Evolutionary conservation across 2,888 invertebrate species (phyloP), one percentile per base, ranked within the genome.

Genomic region (Drosophila emarginata): DNA sequence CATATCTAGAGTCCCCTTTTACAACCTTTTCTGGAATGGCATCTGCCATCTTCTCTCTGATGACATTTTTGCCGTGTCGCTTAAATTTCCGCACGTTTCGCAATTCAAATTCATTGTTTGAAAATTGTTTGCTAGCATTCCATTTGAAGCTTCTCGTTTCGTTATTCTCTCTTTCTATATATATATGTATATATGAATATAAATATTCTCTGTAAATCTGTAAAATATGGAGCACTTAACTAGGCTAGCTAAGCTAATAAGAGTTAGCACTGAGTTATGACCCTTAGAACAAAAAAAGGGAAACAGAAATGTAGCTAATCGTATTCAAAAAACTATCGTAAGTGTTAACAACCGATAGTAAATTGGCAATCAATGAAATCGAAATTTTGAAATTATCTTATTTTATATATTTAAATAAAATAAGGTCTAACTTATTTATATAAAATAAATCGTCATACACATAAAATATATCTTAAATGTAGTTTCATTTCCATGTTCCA

Each of bases 21-120:
- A 11, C 32, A 9, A 11, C 15, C n/a, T 52, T 14, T 18, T 11
- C 5, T 7, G n/a, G 26, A 28, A 23, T 26, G n/a, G 15, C 14
- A n/a, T 26, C 9, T 15, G 2, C 28, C 53, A 14, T 9, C 26
- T 15, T 53, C 28, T 53, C 28, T 53, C 28, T 14, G 15, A 28
- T 53, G 26, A 11, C 15, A 28, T 53, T 32, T 53, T 15, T 53
- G 53, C 14, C 15, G 26, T 26, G 28, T 32, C 14, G 28, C 28
- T 14, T 28, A 36, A 32, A 54, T 36, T 54, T 54, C 18, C 12
- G 54, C 54, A 54, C 54, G 53, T 32, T 54, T 54, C 18, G 53
- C 32, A 54, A 18, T 54, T 54, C 53, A 54, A 54, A 54, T 54
- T 32, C 32, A 14, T 54, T 54, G 18, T 32, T 32, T 18, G 32